These are phyloP conservation scores for Apocheima hispidaria DNA, from an alignment of 2,888 invertebrate species.

Conservation along the genomic window DNA sequence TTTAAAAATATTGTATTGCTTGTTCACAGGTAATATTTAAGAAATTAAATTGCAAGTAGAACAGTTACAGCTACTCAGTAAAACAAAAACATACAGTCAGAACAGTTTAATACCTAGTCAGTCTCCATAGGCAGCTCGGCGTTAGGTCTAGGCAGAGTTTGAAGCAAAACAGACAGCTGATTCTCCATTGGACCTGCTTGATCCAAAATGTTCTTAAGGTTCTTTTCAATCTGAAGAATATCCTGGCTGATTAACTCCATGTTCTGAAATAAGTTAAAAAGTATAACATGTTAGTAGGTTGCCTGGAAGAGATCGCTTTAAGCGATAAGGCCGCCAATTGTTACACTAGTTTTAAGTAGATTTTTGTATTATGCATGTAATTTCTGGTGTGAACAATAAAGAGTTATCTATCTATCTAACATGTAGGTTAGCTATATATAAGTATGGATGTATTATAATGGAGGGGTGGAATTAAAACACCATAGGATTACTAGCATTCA, in stretches of 20 bases:
- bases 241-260: constrained; percentile 79
- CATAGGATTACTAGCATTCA: too few relatives aligned
- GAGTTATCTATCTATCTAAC: too few relatives aligned
- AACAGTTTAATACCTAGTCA: constrained; percentile 48
- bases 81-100: too few relatives aligned
- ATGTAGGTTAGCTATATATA: background rate
- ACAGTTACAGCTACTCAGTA: too few relatives aligned
- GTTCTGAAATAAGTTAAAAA: constrained; percentile 63
- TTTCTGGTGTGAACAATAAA: too few relatives aligned
- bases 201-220: constrained; percentile 65
- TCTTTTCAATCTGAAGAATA: constrained; percentile 72
- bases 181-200: constrained; percentile 73
- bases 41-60: too few relatives aligned
- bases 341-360: too few relatives aligned
- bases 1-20: too few relatives aligned
- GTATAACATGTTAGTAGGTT: constrained; percentile 1
- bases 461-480: background rate
- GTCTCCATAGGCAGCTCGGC: constrained; percentile 67
- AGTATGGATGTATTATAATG: background rate
- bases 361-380: too few relatives aligned
- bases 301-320: too few relatives aligned
- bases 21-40: too few relatives aligned
- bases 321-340: too few relatives aligned
- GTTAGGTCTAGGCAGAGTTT: constrained; percentile 68
- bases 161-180: constrained; percentile 66